Evolutionary conservation across 2,113 vertebrate species (phyloP).

Genomic region (Girardinichthys multiradiatus): DNA sequence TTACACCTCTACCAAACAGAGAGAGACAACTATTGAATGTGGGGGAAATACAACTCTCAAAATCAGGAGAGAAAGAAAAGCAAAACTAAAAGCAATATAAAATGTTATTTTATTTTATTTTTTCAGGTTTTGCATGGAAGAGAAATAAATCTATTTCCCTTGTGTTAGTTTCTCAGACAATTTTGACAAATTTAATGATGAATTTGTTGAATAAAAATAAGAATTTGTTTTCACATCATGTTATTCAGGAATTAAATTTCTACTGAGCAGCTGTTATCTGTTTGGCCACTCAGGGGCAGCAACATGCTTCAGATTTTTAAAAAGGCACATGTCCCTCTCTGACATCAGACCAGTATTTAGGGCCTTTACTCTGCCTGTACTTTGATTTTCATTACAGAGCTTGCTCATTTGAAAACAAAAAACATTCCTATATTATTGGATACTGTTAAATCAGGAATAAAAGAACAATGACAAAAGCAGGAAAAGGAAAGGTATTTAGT

Average conservation of each 20-base stretch:
- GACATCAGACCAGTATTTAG: background rate
- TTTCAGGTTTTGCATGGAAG: too few species aligned
- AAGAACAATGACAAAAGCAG: background rate
- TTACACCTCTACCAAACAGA: background rate
- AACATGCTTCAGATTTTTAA: background rate
- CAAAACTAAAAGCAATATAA: background rate
- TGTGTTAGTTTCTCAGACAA: background rate
- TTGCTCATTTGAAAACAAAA: background rate
- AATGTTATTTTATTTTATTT: too few species aligned
- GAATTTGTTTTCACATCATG: background rate
- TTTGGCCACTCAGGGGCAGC: constrained; percentile 47
- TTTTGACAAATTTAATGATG: background rate
- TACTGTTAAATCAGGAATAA: too few species aligned
- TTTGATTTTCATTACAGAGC: background rate
- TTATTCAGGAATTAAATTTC: background rate
- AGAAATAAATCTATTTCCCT: too few species aligned
- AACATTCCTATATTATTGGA: background rate
- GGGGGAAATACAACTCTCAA: background rate
- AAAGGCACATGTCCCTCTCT: background rate
- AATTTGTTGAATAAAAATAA: background rate
- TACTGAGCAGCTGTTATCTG: constrained; percentile 1
- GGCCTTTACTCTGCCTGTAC: background rate
- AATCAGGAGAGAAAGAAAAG: background rate
- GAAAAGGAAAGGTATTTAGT: background rate
- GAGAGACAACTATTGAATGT: background rate